Base-by-base conservation (phyloP, 2,888 invertebrate species). In the Pammene fasciana region DNA sequence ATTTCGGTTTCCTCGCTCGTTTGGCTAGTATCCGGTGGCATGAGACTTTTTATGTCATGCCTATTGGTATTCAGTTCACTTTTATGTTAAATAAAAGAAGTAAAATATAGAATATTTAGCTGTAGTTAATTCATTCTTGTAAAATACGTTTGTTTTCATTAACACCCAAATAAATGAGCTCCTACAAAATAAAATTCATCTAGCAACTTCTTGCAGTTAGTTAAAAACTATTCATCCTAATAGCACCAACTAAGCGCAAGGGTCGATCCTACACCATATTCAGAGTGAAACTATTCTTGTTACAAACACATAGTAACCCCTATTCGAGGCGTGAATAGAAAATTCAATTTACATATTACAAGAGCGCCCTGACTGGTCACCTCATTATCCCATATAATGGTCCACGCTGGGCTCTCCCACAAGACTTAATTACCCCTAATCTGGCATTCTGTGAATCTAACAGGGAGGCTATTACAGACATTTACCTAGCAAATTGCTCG, bases 311-410 rank as follows among this genome's bases (percentile, higher is more conserved):
- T 81, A 82, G 76, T 78, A 75, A 77, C 77, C 81, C 74, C 76
- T 26, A 26, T 26, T 80, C 75, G 74, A 56, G 78, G 77, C 78
- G 75, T 75, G 80, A 83, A 86, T 83, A 83, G 84, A 84, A 86
- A 88, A 87, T 90, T 90, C 85, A 89, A 89, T 90, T 90, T 89
- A 86, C 88, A 89, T 90, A 89, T 86, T 85, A 87, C 85, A 86
- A 82, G 85, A 83, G 86, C 73, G 75, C 80, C 79, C 86, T 85
- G 89, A 86, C 86, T 89, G 89, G 89, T 86, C 90, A 87, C 86
- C 89, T 89, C 89, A 89, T 90, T 90, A 89, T 88, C 88, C 89
- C 88, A 85, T 86, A 86, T 90, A 89, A 90, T 86, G 85, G 86
- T 80, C 80, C 81, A 79, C 82, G 76, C 81, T 75, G 83, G 84